Base-by-base conservation (phyloP, 2,113 vertebrate genomes). In the Epinephelus fuscoguttatus region DNA sequence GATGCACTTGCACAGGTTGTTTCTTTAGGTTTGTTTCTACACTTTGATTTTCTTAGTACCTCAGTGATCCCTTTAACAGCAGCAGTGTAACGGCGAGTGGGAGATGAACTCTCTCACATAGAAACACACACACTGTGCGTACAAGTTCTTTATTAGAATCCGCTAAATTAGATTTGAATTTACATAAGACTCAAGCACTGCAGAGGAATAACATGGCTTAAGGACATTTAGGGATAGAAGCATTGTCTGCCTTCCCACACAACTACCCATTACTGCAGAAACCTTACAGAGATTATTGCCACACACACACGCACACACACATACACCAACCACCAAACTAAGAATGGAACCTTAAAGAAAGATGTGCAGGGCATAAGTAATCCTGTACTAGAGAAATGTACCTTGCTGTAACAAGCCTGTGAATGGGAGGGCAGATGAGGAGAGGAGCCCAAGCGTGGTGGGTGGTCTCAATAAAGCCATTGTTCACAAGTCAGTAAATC, bases 401-500 rank as follows among this genome's bases (percentile, higher is more conserved):
- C 25, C 25, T 19, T 55, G 30, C 21, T 40, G 57, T 73, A 60
- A 81, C n/a, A 64, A 42, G 45, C 49, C 60, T 60, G 45, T 52
- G 70, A 74, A 52, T 33, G 45, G 9, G 23, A 59, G 23, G 12
- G 23, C 21, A 14, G 47, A 56, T 57, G 60, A 47, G 61, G 27
- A 19, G 75, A 33, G 45, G 73, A 75, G 67, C 52, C 64, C 12
- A 23, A 63, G 78, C 50, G 2, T 72, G 50, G 86, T 17, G 19
- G 86, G 84, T 30, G 78, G 81, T 53, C 85, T 81, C 50, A 66
- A 66, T 77, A 47, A 53, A 70, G 68, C 23, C 63, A 66, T 82
- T 86, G 80, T 85, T 91, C 56, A 63, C 73, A 60, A 27, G 67
- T 60, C 77, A 75, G 71, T 70, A 52, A 70, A 75, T 84, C 70